These are phyloP conservation scores for Zaprionus inermis DNA, from an alignment of 1,140 invertebrate species.

Conservation along the genomic window DNA sequence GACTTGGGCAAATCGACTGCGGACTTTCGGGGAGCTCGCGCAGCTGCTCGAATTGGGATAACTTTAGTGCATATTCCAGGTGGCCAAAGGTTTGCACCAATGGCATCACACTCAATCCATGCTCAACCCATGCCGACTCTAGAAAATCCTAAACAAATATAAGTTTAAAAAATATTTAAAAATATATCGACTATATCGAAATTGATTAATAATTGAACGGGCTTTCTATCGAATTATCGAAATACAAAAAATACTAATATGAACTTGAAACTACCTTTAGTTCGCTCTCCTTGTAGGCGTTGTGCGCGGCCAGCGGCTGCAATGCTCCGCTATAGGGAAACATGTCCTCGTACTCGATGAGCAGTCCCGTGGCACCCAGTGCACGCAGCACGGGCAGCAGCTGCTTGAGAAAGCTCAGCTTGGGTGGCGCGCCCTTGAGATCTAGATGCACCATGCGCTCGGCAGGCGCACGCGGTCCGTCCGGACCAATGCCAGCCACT, in stretches of 20 bases:
- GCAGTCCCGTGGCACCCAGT: slow-evolving; percentile 93
- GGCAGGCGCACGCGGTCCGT: slow-evolving; percentile 76
- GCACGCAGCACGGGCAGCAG: slow-evolving; percentile 90
- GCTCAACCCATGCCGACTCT: slow-evolving; percentile 84
- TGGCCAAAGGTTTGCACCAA: slow-evolving; percentile 98
- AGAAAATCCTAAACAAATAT: slow-evolving; percentile 65
- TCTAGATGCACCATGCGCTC: slow-evolving; percentile 92
- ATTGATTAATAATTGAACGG: not conserved
- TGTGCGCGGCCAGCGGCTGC: slow-evolving; percentile 88
- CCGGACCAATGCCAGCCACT: slow-evolving; percentile 76
- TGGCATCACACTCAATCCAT: slow-evolving; percentile 93
- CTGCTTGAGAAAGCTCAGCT: slow-evolving; percentile 87
- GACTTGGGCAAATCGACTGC: slow-evolving; percentile 93
- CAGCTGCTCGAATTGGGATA: slow-evolving; percentile 89
- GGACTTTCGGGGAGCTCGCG: slow-evolving; percentile 91
- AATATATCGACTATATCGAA: not conserved
- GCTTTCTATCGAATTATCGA: not conserved
- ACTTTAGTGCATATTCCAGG: slow-evolving; percentile 95
- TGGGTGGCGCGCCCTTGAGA: slow-evolving; percentile 95
- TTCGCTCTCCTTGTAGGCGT: slow-evolving; percentile 88
- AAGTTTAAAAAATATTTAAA: not conserved
- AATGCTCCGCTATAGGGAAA: slow-evolving; percentile 94
- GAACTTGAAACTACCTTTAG: slow-evolving; percentile 54
- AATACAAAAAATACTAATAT: not conserved
- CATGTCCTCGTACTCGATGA: slow-evolving; percentile 99